Evolutionary conservation across 1,140 invertebrate genomes (phyloP), one percentile per base, ranked within the genome.

Genomic region (Drosophila baimaii): DNA sequence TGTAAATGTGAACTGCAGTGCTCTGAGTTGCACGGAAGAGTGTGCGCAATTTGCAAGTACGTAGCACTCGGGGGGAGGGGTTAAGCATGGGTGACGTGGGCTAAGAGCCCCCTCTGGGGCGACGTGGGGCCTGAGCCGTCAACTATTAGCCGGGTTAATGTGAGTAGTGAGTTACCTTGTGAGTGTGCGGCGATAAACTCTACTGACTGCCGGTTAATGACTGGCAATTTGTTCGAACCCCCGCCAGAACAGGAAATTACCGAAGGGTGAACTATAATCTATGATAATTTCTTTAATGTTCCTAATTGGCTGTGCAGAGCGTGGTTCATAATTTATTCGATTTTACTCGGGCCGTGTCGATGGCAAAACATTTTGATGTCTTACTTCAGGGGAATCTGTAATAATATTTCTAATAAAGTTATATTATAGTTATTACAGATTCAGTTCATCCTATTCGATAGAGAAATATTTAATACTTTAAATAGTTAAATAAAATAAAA

Each of bases 101-200:
- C 8, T 23, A 54, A 31, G 15, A 5, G 37, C n/a, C 8, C 6
- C 52, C 27, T 27, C 10, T 17, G 35, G 12, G 23, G 15, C 9
- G 3, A 12, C 17, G 23, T 7, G 9, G 21, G 29, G 41, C 13
- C 17, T 27, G n/a, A 12, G n/a, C n/a, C 25, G 29, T n/a, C 55
- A 51, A 52, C 70, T 73, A 72, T 72, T 72, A 61, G 55, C 46
- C n/a, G 8, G 33, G 46, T 44, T 73, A 73, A 72, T 72, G 68
- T 52, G 12, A 51, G 25, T 21, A 51, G 25, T 21, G 39, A 33
- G 33, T 58, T 49, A 73, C 68, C 69, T 44, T 33, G n/a, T 33
- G 27, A 19, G 44, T 35, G 55, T 37, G 69, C 43, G 43, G 9
- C 44, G 51, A 33, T 54, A 72, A 72, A 51, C 51, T 35, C 13